phyloP scores from a whole-genome alignment of 64 coral and sea anemone genomes.

The Porites australiensis region DNA sequence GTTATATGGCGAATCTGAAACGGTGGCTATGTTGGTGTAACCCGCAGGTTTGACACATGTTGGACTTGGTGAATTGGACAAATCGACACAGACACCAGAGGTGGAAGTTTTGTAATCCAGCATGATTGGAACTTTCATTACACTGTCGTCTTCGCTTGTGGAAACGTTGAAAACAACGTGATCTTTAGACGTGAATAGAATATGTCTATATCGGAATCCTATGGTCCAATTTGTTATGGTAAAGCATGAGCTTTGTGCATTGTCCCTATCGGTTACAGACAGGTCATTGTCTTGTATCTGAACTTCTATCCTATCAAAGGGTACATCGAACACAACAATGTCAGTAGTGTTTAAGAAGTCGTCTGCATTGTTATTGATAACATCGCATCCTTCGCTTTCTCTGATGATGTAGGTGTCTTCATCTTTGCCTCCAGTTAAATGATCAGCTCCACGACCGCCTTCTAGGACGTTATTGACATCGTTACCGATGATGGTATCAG shows the following conservation, averaged over 20 bases:
- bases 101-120: slow-evolving; percentile 24
- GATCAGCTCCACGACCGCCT: slow-evolving; percentile 20
- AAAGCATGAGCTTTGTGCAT: slow-evolving; percentile 13
- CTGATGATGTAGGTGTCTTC: slow-evolving; percentile 65
- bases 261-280: background rate
- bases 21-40: slow-evolving; percentile 17
- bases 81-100: slow-evolving; percentile 28
- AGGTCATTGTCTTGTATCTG: background rate
- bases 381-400: slow-evolving; percentile 37
- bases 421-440: slow-evolving; percentile 30
- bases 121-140: slow-evolving; percentile 42
- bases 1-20: slow-evolving; percentile 42
- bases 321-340: slow-evolving; percentile 40
- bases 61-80: background rate
- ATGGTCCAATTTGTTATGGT: slow-evolving; percentile 20
- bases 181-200: slow-evolving; percentile 32
- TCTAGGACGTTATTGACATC: slow-evolving; percentile 46
- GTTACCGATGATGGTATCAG: slow-evolving; percentile 51
- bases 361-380: slow-evolving; percentile 53
- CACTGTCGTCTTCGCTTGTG: background rate
- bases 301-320: background rate
- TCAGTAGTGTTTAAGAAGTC: slow-evolving; percentile 49
- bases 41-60: background rate
- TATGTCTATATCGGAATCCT: slow-evolving; percentile 29
- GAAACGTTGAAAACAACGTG: slow-evolving; percentile 52